Evolutionary conservation across 92 coral and sea anemone species (phyloP), one percentile per base, ranked within the genome.

Genomic region (Epizoanthus scotinus): DNA sequence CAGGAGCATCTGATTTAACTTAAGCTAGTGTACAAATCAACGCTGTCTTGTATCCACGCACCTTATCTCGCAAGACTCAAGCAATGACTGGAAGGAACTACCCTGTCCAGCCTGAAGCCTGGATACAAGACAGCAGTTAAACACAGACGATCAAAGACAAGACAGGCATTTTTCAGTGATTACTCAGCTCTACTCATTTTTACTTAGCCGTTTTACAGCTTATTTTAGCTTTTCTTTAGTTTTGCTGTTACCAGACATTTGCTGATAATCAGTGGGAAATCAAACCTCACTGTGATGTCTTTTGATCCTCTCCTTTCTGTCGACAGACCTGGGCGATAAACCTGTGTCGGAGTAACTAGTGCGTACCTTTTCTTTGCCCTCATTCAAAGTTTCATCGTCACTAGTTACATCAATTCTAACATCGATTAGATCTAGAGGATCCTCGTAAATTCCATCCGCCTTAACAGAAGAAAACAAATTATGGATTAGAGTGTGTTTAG

Each of bases 381-480:
- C 97, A 49, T 91, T 91, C 72, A 93, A 79, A 2, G 87, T 61
- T 60, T 95, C 99, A 9, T 95, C 99, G 29, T 95, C 99, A 80
- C 94, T 95, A 15, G 78, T 85, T 26, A 85, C 85, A 22, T 91
- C 90, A 83, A 84, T 85, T 42, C 73, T 80, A 56, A 89, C 49
- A 68, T 95, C 99, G 53, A 87, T 47, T 42, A 95, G 70, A 5
- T 95, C 94, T 18, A 86, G 54, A 0, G 97, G 97, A 38, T 91
- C 88, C 40, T 95, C 99, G 73, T 92, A 92, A 47, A 95, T 92
- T 19, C 94, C 97, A 74, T 92, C 99, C 24, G 91, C 95, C 97
- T 91, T 59, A 27, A 63, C 14, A 66, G 34, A 15, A 84, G 20
- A 21, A 64, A 24, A 17, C n/a, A 25, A 18, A 49, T 20, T 58